Base-by-base conservation (phyloP, 2,113 vertebrate species). In the Sapajus apella region DNA sequence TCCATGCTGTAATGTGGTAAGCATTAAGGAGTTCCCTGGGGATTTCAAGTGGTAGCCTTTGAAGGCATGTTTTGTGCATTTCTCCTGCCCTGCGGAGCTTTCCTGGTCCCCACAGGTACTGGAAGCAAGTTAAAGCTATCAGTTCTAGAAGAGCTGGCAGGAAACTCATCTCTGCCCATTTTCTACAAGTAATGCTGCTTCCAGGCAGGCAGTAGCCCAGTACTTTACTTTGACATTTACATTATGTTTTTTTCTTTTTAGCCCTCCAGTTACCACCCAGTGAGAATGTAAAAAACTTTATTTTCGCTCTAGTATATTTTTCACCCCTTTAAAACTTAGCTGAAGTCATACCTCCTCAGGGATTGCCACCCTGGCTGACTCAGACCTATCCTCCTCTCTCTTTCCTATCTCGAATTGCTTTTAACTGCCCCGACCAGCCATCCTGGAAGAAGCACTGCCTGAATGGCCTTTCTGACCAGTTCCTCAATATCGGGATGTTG, bases 31-130 rank as follows among this genome's bases (percentile, higher is more conserved):
- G 32, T 70, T 73, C 61, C 55, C 86, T 3, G 32, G 58, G 23
- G 47, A 64, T 75, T 93, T 95, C 79, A 70, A 76, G 83, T 40
- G 70, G 61, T 40, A 10, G 73, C 58, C 72, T 95, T 96, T 89
- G 68, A 94, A 85, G 90, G 25, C 83, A 23, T 64, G 50, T 70
- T 81, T 89, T 80, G 79, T 92, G 43, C 35, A 70, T 83, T 68
- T 27, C 8, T 72, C 37, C 87, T 91, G 64, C 80, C 80, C 92
- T 85, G 70, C 66, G 84, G 87, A 73, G n/a, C 37, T 85, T 92
- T 90, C 40, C 81, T 88, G 52, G 61, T 93, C 43, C 52, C n/a
- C 25, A 12, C n/a, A 91, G 75, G 79, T 81, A 21, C 55, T 91
- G 72, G 87, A 95, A 73, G n/a, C 12, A 16, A 95, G 58, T 88